These are phyloP conservation scores for Thysanoteuthis rhombus DNA, from an alignment of 2,888 invertebrate species.

Conservation along the genomic window DNA sequence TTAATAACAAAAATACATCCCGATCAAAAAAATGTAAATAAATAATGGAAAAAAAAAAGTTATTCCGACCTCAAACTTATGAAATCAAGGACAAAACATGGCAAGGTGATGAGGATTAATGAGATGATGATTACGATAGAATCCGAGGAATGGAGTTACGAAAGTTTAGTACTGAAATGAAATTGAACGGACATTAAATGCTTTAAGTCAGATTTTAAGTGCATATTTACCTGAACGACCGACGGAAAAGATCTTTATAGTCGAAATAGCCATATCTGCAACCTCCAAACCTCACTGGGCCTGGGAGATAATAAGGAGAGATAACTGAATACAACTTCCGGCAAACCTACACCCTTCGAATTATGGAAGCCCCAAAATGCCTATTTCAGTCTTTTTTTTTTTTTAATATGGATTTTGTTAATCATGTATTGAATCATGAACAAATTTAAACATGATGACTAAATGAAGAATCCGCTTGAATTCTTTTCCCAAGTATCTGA, in stretches of 20 bases:
- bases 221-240: constrained; percentile 23
- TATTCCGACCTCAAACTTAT: neutral
- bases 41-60: neutral
- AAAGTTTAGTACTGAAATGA: neutral
- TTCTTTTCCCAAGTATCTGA: neutral
- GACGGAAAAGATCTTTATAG: neutral
- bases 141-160: neutral
- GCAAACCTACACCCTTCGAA: neutral
- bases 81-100: neutral
- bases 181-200: neutral
- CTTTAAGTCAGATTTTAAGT: neutral
- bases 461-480: too few relatives aligned
- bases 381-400: neutral
- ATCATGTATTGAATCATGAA: too few relatives aligned
- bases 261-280: neutral
- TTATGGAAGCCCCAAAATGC: neutral
- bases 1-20: neutral
- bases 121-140: neutral
- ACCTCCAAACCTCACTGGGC: neutral
- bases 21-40: neutral
- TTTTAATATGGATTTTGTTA: too few relatives aligned
- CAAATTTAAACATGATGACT: too few relatives aligned
- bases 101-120: neutral
- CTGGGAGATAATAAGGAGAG: neutral
- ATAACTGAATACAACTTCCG: neutral